Percentiles rank a stretch among this genome's conserved stretches.
Evolutionary conservation across 2,797 vertebrate genomes (phyloP).

Genomic region (Pelobates cultripes): DNA sequence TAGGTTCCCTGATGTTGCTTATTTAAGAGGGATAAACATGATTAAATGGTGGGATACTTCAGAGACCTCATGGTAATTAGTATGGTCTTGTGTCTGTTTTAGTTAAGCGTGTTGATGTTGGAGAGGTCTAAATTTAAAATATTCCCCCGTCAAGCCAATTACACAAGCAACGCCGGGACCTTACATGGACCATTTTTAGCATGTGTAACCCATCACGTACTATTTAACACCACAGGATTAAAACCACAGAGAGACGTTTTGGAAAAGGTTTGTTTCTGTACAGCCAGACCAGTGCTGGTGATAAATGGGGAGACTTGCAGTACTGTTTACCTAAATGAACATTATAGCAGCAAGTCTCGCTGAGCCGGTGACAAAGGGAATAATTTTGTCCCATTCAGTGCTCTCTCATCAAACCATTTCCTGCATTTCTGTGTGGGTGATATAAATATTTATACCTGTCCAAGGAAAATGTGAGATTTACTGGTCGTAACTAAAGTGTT

Average conservation of each 20-base stretch:
- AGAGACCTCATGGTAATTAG: conserved; percentile 17
- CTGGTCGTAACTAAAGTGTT: not conserved
- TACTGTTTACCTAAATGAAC: conserved; percentile 38
- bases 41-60: conserved; percentile 20
- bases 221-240: conserved; percentile 26
- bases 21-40: conserved; percentile 25
- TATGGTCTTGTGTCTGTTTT: conserved; percentile 44
- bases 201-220: conserved; percentile 40
- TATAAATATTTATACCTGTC: conserved; percentile 33
- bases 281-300: conserved; percentile 33
- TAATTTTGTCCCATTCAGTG: conserved; percentile 33
- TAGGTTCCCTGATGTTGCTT: conserved; percentile 7
- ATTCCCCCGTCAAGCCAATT: conserved; percentile 26
- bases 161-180: conserved; percentile 43
- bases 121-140: conserved; percentile 45
- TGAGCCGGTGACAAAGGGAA: conserved; percentile 45
- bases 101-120: conserved; percentile 51
- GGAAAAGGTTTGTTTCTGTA: conserved; percentile 36
- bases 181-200: conserved; percentile 30
- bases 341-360: conserved; percentile 43
- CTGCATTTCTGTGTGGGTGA: conserved; percentile 17
- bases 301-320: conserved; percentile 32
- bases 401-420: conserved; percentile 22
- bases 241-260: conserved; percentile 25
- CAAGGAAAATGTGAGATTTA: conserved; percentile 7